Evolutionary conservation across 2,888 invertebrate genomes (phyloP), one percentile per base, ranked within the genome.

Genomic region (Brachypterus glaber): DNA sequence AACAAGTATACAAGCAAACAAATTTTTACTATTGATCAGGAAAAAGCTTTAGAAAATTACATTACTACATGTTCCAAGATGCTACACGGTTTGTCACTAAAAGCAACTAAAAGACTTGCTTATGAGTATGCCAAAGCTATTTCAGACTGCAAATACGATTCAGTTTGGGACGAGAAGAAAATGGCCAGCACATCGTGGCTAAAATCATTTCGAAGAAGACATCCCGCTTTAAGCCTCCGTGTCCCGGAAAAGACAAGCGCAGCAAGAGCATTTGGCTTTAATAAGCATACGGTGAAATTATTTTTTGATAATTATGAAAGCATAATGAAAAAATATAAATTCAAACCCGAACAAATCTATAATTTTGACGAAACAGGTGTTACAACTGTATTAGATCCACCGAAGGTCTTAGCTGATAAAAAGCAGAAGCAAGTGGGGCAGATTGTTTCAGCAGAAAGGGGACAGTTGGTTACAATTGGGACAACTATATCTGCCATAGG

Each of bases 281-380:
- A 58, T 39, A 46, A 47, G 38, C 25, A 37, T 27, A 50, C 43
- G 25, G 47, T 55, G 1, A 29, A 29, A 15, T 12, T 35, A 13
- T 50, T 49, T 40, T 55, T 51, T 38, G 35, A 46, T 9, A 42
- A 40, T 31, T 32, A n/a, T n/a, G n/a, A n/a, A n/a, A n/a, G n/a
- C n/a, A n/a, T n/a, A n/a, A n/a, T n/a, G n/a, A n/a, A n/a, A 18
- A 3, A 13, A 37, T 14, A 13, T 38, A 11, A 29, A 33, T 16
- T 8, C 7, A 30, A 11, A 17, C 3, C 27, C 14, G 11, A n/a
- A n/a, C n/a, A n/a, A n/a, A n/a, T n/a, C n/a, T 53, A n/a, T n/a
- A n/a, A n/a, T n/a, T n/a, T n/a, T n/a, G n/a, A 58, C 35, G 52
- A 56, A 37, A 53, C 50, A 17, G 53, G 53, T 16, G 30, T 53